A percentile compares a stretch with the other conserved stretches of the same genome.
phyloP scores from a whole-genome alignment of 2,888 invertebrate genomes.

The Subacronicta megacephala region DNA sequence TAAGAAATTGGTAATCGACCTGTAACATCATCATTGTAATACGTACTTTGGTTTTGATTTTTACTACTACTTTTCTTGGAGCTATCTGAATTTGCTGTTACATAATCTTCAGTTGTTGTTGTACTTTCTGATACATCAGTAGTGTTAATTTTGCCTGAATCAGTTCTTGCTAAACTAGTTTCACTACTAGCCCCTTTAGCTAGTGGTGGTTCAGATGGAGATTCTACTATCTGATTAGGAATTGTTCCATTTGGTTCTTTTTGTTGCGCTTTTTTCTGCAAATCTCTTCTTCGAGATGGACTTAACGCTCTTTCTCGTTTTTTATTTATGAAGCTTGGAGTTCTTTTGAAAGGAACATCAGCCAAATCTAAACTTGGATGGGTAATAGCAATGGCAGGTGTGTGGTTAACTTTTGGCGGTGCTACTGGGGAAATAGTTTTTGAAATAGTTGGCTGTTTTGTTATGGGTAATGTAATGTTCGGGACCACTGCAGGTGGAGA shows the following conservation, averaged over 20 bases:
- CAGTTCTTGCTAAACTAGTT: constrained; percentile 91
- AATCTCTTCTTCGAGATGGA: constrained; percentile 86
- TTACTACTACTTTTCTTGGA: constrained; percentile 90
- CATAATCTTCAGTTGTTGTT: constrained; percentile 95
- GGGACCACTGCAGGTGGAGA: constrained; percentile 87
- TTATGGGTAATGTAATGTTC: constrained; percentile 80
- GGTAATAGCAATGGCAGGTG: constrained; percentile 90
- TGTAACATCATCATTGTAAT: constrained; percentile 22
- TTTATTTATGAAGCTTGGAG: constrained; percentile 86
- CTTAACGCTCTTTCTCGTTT: constrained; percentile 87
- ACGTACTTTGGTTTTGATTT: constrained; percentile 83
- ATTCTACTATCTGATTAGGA: constrained; percentile 79
- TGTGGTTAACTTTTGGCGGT: constrained; percentile 75
- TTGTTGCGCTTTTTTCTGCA: constrained; percentile 78
- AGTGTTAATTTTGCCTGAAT: constrained; percentile 93
- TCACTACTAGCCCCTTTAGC: constrained; percentile 79
- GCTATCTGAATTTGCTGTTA: constrained; percentile 95
- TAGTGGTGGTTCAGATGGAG: constrained; percentile 75
- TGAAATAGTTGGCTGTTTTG: constrained; percentile 84
- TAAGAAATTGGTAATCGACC: constrained; percentile 29
- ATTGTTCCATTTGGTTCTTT: constrained; percentile 83
- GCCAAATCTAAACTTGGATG: constrained; percentile 87
- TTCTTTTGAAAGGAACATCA: constrained; percentile 85
- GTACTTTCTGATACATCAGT: constrained; percentile 96
- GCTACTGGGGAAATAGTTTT: constrained; percentile 74